phyloP scores from a whole-genome alignment of 2,113 vertebrate species.

The Ceratotherium simum region DNA sequence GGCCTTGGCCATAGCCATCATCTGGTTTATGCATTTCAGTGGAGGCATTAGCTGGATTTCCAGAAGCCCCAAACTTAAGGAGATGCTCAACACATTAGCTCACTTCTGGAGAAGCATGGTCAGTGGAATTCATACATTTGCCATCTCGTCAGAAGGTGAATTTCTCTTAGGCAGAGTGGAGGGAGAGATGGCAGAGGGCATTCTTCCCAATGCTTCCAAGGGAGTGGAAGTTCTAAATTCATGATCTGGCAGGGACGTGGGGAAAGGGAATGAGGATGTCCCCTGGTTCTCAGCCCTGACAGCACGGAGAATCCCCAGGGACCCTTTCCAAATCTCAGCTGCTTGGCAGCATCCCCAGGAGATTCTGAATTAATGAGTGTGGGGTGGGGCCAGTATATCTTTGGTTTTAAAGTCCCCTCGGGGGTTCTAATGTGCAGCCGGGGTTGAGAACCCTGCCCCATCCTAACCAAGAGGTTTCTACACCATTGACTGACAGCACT shows the following conservation, averaged over 20 bases:
- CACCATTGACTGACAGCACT: background rate
- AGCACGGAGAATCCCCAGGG: background rate
- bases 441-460: accelerated
- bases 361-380: background rate
- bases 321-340: background rate
- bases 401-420: background rate
- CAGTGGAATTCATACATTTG: background rate
- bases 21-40: background rate
- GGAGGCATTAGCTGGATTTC: background rate
- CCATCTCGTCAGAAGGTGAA: accelerated
- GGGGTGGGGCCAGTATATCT: accelerated
- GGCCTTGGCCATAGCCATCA: background rate
- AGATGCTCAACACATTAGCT: background rate
- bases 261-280: background rate
- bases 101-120: accelerated
- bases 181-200: background rate
- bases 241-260: background rate
- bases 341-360: background rate
- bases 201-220: background rate
- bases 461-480: background rate
- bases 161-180: background rate
- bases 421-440: background rate
- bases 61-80: background rate
- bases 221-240: background rate
- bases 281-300: background rate